Conservation (phyloP, 2,888 invertebrate species). For the Apocheima hispidaria region DNA sequence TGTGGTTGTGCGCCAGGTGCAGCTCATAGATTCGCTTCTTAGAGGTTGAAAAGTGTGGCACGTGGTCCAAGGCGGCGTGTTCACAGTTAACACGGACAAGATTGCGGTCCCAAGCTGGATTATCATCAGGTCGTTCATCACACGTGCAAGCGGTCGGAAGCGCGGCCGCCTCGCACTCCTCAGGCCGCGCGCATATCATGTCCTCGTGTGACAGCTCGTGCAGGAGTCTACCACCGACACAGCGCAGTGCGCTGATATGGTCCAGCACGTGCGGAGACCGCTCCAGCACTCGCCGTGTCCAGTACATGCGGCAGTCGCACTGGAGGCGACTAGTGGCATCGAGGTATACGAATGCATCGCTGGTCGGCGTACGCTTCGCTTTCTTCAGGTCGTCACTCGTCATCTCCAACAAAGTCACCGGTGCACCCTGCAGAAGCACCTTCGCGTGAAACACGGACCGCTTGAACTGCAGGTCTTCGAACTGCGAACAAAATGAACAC, state of each 20-base stretch:
- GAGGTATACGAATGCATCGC: not conserved
- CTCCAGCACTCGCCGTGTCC: conserved; percentile 71
- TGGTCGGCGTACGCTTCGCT: not conserved
- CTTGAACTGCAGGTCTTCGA: not conserved
- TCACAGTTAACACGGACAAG: conserved; percentile 6
- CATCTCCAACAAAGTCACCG: not conserved
- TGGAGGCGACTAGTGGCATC: conserved; percentile 55
- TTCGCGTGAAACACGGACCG: not conserved
- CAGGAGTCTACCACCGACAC: conserved; percentile 60
- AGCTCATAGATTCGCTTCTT: not conserved
- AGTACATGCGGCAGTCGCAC: conserved; percentile 81
- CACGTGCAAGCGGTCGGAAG: not conserved
- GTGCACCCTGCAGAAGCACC: not conserved
- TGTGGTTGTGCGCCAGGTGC: conserved; percentile 29
- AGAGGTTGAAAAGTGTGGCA: not conserved
- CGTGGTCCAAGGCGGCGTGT: not conserved
- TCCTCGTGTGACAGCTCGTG: conserved; percentile 59
- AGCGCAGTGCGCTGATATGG: not conserved
- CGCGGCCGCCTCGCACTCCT: not conserved
- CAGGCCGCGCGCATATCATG: conserved; percentile 1
- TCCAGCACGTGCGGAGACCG: conserved; percentile 64
- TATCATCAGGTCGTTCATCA: not conserved
- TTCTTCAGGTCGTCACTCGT: not conserved
- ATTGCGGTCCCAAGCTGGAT: not conserved
- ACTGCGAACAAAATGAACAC: not conserved